A percentile compares a stretch with the other conserved stretches of the same genome.
Evolutionary conservation across 2,113 vertebrate genomes (phyloP).

Genomic region (Campylorhamphus procurvoides): DNA sequence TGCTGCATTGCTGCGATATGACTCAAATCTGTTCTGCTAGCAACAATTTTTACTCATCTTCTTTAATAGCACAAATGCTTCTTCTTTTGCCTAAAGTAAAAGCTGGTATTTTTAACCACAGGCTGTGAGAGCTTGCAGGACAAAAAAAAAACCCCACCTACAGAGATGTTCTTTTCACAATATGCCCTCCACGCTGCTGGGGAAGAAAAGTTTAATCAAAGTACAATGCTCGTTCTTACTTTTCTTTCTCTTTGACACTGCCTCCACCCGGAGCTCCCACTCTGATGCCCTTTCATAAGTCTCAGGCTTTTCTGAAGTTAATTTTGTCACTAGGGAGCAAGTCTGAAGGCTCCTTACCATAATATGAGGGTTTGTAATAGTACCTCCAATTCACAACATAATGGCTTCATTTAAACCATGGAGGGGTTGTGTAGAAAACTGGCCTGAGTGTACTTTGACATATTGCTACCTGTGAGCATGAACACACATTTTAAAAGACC

Average conservation of each 20-base stretch:
- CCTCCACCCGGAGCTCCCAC: background rate
- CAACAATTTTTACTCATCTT: constrained; percentile 30
- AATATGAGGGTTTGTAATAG: background rate
- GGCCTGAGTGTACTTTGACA: background rate
- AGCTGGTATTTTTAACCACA: constrained; percentile 49
- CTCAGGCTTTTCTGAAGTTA: background rate
- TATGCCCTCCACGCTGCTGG: background rate
- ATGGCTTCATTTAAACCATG: background rate
- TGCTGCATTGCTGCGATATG: background rate
- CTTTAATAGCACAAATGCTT: constrained; percentile 35
- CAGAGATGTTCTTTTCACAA: constrained; percentile 42
- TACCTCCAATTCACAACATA: background rate
- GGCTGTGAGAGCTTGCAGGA: background rate
- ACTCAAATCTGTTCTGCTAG: constrained; percentile 3
- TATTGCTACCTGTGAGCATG: background rate
- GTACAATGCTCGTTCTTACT: background rate
- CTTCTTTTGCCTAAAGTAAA: constrained; percentile 38
- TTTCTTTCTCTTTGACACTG: constrained; percentile 14
- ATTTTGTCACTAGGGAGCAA: constrained; percentile 1
- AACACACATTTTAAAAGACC: background rate
- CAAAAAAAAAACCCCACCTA: constrained; percentile 10
- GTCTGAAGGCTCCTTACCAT: background rate
- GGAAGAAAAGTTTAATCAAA: constrained; percentile 50
- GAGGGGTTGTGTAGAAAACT: background rate
- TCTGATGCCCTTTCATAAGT: background rate